Base-by-base conservation (phyloP, 2,797 vertebrate genomes). In the Gymnoscopelus microlampas region DNA sequence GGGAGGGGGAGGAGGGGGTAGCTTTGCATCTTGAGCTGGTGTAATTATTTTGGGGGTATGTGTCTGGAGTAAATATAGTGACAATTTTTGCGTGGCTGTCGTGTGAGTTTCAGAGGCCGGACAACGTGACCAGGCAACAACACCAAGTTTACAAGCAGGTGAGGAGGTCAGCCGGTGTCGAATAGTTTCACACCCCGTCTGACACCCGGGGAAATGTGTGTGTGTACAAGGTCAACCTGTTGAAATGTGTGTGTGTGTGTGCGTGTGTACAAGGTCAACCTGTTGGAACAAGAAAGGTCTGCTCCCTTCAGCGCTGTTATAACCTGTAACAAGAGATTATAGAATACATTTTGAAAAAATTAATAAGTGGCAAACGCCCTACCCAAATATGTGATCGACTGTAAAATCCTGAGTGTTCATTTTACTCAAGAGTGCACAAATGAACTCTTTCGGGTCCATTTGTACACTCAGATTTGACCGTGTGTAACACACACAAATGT, bases 61-160 rank as follows among this genome's bases (percentile, higher is more conserved):
- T 13, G 24, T 53, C 29, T 67, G 53, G 12, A 63, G 71, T 66
- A 80, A 76, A 69, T 72, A 62, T 49, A 71, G 68, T 14, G 2
- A 1, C 49, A 60, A 60, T 63, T 57, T 49, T 57, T 49, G 48
- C 59, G 19, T 49, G 14, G 39, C 48, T 57, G 44, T 14, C 0
- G 35, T 39, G 39, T 39, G 39, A 39, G 39, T 39, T 8, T 9
- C 39, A 39, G 39, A 39, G 39, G 39, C 32, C 13, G 44, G 15
- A 15, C 15, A 53, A 55, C 19, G 48, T 63, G 72, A 49, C 58
- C 39, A 32, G 15, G 63, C 63, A 53, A 63, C 63, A 53, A 58
- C 26, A 49, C 9, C 39, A 59, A 24, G 35, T 68, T 56, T 32
- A 44, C 35, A 44, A 55, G 19, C 60, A 47, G 72, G 63, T 61